Conservation (phyloP, 2,113 vertebrate species). For the Indri indri region DNA sequence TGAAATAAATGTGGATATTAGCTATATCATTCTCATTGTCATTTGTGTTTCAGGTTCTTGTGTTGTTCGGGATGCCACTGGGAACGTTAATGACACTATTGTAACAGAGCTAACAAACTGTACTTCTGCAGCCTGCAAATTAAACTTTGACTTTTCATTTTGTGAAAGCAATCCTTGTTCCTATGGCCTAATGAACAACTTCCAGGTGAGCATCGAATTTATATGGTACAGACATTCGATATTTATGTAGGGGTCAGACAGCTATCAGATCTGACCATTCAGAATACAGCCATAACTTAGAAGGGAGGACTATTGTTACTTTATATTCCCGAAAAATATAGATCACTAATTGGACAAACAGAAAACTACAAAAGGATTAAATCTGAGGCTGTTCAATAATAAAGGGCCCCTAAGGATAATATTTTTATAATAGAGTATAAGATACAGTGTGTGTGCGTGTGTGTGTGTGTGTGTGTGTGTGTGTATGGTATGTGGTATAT, state of each 20-base stretch:
- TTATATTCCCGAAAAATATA: not conserved
- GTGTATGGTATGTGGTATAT: not conserved
- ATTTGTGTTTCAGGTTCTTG: conserved; percentile 89
- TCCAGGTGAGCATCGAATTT: conserved; percentile 69
- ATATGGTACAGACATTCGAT: not conserved
- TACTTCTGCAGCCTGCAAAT: conserved; percentile 90
- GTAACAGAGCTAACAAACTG: conserved; percentile 87
- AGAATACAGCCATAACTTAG: not conserved
- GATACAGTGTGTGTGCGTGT: not conserved
- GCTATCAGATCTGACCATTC: not conserved
- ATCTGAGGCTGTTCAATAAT: not conserved
- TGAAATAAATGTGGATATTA: not conserved
- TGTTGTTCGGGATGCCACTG: conserved; percentile 95
- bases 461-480: not conserved
- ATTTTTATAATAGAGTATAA: not conserved
- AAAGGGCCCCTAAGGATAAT: not conserved
- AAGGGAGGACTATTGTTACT: not conserved
- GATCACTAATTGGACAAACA: not conserved
- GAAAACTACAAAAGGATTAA: not conserved
- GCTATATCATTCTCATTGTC: not conserved
- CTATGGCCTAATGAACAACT: conserved; percentile 90
- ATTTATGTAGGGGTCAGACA: not conserved
- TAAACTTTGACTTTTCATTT: conserved; percentile 92
- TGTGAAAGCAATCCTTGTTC: conserved; percentile 86
- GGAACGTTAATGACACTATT: conserved; percentile 87